Percentiles rank a stretch among this genome's conserved stretches.
These are phyloP conservation scores for Lasioglossum leucozonium DNA, from an alignment of 2,888 invertebrate species.

Conservation along the genomic window DNA sequence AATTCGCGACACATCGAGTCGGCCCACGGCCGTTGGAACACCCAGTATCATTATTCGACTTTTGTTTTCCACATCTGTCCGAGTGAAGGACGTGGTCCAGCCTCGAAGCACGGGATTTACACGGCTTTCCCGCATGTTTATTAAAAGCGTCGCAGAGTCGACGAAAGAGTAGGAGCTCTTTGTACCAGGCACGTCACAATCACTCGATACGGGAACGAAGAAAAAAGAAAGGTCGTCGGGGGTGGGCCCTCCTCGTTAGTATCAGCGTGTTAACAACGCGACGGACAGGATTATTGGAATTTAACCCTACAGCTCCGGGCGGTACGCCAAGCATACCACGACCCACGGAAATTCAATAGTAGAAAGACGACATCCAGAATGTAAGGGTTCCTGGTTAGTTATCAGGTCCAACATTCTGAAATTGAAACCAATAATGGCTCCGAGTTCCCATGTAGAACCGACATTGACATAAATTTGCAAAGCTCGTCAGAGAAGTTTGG, in stretches of 20 bases:
- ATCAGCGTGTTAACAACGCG: slow-evolving; percentile 35
- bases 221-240: not conserved
- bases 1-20: not conserved
- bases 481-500: not conserved
- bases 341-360: slow-evolving; percentile 48
- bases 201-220: slow-evolving; percentile 7
- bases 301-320: slow-evolving; percentile 28
- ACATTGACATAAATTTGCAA: not conserved
- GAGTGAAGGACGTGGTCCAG: no score
- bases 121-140: not conserved
- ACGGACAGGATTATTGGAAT: slow-evolving; percentile 51
- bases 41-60: not conserved
- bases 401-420: not conserved
- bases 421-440: slow-evolving; percentile 1
- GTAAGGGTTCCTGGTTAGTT: slow-evolving; percentile 43
- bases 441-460: not conserved
- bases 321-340: slow-evolving; percentile 37
- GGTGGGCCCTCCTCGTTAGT: slow-evolving; percentile 28
- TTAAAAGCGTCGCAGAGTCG: not conserved
- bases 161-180: not conserved
- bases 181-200: not conserved
- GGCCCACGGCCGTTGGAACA: not conserved
- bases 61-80: not conserved
- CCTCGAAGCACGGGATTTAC: not conserved
- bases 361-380: slow-evolving; percentile 41